Evolutionary conservation across 2,888 invertebrate species (phyloP), one percentile per base, ranked within the genome.

Genomic region (Dicycla oo): DNA sequence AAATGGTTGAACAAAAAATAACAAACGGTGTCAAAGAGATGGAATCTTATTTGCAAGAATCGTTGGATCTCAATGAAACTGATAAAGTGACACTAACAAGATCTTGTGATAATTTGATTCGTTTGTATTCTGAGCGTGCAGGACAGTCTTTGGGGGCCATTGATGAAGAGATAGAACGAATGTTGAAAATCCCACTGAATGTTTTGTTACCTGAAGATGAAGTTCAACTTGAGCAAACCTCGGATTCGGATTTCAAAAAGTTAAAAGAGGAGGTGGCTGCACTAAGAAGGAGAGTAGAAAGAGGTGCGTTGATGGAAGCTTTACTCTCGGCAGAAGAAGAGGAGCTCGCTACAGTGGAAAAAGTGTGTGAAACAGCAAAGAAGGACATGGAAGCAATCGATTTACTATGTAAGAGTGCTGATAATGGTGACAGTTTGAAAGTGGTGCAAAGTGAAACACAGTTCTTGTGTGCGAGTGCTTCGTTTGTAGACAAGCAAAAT

Each of bases 1-100:
- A 94, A 90, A 94, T 96, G 94, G 91, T 95, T 3, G 93, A 95
- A 84, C 92, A 95, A 71, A 95, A 95, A 90, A 93, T 96, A 68
- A 91, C 88, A 60, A 90, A 88, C 11, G 92, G 93, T 23, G 90
- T 95, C 0, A 94, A 93, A 76, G 93, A 93, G 62, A 94, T 95
- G 94, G 94, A 95, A 78, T 88, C 91, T 2, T 90, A 89, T 81
- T 90, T 96, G 69, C 90, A 92, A 75, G 88, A 93, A 57, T 91
- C 93, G 1, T 86, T 94, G 68, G 89, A 93, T 77, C 88, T 95
- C 2, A 94, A 94, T 72, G 95, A 95, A 51, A 94, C 92, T 3
- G 95, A 95, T 74, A 94, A 93, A 81, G 66, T 79, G 40, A 94
- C 93, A 4, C 78, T 96, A 54, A 92, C 92, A 2, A 88, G 86